A percentile compares a stretch with the other conserved stretches of the same genome.
Conservation (phyloP, 2,888 invertebrate genomes). For the Eupithecia vulgata region DNA sequence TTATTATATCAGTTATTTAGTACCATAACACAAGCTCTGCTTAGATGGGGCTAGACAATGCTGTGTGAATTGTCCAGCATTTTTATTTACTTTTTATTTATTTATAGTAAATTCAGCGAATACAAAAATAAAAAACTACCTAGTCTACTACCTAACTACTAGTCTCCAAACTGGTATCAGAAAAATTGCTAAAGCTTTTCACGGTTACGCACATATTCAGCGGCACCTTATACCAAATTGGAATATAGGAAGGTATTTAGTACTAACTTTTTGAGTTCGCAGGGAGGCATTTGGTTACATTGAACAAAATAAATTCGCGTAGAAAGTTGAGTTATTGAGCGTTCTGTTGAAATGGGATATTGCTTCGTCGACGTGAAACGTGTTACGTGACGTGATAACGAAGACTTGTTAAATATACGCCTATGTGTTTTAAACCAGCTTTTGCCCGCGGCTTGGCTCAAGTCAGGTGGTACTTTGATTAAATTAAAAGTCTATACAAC, state of each 20-base stretch:
- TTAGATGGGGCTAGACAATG: no score
- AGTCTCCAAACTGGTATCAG: background rate
- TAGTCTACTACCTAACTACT: no score
- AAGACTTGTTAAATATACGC: background rate
- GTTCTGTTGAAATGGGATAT: slow-evolving; percentile 8
- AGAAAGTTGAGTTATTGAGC: slow-evolving; percentile 2
- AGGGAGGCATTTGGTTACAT: slow-evolving; percentile 4
- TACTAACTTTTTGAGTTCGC: background rate
- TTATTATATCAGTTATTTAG: no score
- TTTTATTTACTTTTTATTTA: no score
- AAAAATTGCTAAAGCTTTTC: background rate
- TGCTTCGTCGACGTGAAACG: background rate
- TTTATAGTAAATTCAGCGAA: background rate
- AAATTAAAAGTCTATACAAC: no score
- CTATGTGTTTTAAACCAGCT: background rate
- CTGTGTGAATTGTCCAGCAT: no score
- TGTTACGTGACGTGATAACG: background rate
- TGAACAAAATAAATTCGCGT: background rate
- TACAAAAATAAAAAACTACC: no score
- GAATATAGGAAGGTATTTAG: background rate
- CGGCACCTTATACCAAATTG: background rate
- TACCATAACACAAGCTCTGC: no score
- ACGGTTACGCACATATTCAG: background rate
- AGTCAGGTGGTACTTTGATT: no score
- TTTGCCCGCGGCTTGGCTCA: no score